These are phyloP conservation scores for Metalampra italica DNA, from an alignment of 2,888 invertebrate species.

Conservation along the genomic window DNA sequence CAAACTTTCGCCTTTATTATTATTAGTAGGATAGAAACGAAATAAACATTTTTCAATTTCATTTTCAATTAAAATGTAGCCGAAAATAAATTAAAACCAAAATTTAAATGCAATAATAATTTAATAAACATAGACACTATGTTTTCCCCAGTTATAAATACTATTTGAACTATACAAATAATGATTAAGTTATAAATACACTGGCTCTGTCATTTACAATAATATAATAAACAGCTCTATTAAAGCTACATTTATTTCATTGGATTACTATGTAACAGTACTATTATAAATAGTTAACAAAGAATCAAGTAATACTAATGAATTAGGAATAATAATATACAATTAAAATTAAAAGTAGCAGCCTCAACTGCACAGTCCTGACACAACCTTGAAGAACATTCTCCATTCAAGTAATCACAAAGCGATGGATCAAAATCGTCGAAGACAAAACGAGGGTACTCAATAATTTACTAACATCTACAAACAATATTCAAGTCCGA, in stretches of 20 bases:
- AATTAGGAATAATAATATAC: conserved; percentile 68
- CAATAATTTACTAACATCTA: conserved; percentile 52
- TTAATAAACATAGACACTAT: conserved; percentile 69
- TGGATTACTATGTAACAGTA: conserved; percentile 66
- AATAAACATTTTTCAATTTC: no score
- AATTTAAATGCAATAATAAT: conserved; percentile 63
- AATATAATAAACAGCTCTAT: conserved; percentile 72
- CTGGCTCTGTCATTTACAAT: conserved; percentile 75
- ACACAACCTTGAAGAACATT: conserved; percentile 14
- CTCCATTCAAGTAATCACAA: conserved; percentile 7
- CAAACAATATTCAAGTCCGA: conserved; percentile 39
- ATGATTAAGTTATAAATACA: conserved; percentile 76
- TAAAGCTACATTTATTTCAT: conserved; percentile 71
- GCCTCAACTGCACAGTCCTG: conserved; percentile 37
- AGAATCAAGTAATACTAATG: conserved; percentile 65
- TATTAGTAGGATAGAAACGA: no score
- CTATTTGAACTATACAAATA: conserved; percentile 77
- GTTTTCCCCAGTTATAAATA: conserved; percentile 69
- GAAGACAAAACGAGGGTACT: conserved; percentile 28
- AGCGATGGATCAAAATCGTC: conserved; percentile 22
- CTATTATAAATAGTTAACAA: conserved; percentile 79
- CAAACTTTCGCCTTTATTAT: no score
- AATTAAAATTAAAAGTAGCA: conserved; percentile 51
- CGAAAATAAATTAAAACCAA: no score
- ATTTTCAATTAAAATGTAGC: no score